Conservation (phyloP, 2,888 invertebrate genomes). For the Apeira syringaria region DNA sequence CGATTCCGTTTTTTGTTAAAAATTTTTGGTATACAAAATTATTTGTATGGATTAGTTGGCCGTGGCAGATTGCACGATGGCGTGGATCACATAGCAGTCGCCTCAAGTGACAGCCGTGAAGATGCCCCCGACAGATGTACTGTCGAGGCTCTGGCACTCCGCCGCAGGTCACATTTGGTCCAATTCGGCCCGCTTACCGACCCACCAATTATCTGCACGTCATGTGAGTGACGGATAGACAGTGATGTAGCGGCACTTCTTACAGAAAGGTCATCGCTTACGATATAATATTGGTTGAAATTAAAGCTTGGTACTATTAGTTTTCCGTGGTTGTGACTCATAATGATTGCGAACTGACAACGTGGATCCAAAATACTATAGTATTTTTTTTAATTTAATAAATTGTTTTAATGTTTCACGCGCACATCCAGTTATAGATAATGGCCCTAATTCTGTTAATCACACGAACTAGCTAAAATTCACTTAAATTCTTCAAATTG, state of each 20-base stretch:
- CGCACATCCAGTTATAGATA: too few species aligned
- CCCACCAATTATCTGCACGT: conserved; percentile 19
- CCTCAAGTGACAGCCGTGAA: conserved; percentile 49
- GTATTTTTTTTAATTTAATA: too few species aligned
- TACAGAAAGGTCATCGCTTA: conserved; percentile 12
- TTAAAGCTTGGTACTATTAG: too few species aligned
- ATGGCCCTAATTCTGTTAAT: too few species aligned
- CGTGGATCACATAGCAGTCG: not conserved
- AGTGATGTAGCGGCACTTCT: conserved; percentile 19
- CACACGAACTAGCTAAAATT: too few species aligned
- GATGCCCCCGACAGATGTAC: conserved; percentile 32
- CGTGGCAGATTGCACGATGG: not conserved
- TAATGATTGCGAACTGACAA: too few species aligned
- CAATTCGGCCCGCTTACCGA: conserved; percentile 3
- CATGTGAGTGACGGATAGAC: conserved; percentile 12
- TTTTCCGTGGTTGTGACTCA: too few species aligned
- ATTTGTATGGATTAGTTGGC: not conserved
- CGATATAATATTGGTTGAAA: conserved; percentile 3
- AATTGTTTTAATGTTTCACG: too few species aligned
- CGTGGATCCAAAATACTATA: too few species aligned
- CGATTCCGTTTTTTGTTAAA: too few species aligned
- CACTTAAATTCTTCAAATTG: too few species aligned
- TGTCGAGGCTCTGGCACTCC: not conserved
- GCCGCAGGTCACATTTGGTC: conserved; percentile 14
- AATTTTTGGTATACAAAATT: not conserved